Evolutionary conservation across 2,113 vertebrate species (phyloP).

Genomic region (Leptodactylus fuscus): DNA sequence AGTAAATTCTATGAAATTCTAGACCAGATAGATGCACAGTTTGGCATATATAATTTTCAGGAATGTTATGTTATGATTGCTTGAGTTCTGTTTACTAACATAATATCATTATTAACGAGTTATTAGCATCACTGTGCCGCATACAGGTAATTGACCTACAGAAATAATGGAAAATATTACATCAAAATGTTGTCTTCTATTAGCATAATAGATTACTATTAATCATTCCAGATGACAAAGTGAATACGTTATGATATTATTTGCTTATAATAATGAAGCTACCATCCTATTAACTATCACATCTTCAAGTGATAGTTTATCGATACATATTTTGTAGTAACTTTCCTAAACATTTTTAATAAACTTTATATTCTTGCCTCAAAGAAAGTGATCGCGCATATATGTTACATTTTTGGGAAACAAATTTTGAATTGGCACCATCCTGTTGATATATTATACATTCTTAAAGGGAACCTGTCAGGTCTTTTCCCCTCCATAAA

Average conservation of each 20-base stretch:
- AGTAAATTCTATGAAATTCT: neutral
- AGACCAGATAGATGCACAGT: too few species aligned
- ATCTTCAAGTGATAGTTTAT: constrained; percentile 27
- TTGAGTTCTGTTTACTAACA: neutral
- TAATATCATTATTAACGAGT: constrained; percentile 14
- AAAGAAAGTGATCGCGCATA: too few species aligned
- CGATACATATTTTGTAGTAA: constrained; percentile 31
- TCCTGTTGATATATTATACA: too few species aligned
- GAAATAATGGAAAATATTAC: constrained; percentile 39
- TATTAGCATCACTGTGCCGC: constrained; percentile 16
- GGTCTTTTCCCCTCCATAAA: too few species aligned
- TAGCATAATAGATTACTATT: constrained; percentile 52
- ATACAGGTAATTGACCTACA: constrained; percentile 7
- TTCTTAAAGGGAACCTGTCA: too few species aligned
- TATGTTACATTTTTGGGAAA: too few species aligned
- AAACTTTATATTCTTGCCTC: too few species aligned
- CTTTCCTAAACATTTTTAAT: constrained; percentile 4
- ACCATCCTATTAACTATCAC: neutral
- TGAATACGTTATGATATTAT: constrained; percentile 8
- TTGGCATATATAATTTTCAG: neutral
- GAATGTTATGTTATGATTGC: neutral
- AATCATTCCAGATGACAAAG: constrained; percentile 34
- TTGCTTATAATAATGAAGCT: constrained; percentile 38
- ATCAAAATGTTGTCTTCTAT: constrained; percentile 30
- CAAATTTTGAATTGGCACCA: too few species aligned